Conservation (phyloP, 2,888 invertebrate genomes). For the Patella depressa region DNA sequence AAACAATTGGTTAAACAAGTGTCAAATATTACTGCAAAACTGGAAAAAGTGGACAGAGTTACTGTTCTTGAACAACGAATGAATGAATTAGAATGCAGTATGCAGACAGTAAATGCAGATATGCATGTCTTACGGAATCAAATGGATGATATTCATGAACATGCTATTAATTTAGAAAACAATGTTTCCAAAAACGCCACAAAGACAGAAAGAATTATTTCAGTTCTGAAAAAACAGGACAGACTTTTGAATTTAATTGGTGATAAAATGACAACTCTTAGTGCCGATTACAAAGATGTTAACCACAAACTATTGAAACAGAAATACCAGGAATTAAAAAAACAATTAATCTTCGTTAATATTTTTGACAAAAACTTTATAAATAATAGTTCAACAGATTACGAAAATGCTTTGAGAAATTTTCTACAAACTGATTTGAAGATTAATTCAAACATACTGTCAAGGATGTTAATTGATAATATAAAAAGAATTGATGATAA, state of each 20-base stretch:
- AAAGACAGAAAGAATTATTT: neutral
- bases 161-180: neutral
- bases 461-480: neutral
- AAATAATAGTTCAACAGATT: neutral
- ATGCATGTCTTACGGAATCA: neutral
- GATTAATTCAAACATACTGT: neutral
- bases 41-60: neutral
- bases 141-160: neutral
- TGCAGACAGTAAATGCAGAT: neutral
- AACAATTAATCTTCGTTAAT: neutral
- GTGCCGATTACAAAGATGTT: neutral
- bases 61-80: neutral
- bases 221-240: neutral
- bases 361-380: neutral
- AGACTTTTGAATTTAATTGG: neutral
- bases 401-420: neutral
- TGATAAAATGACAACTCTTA: neutral
- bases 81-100: neutral
- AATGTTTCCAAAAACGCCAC: neutral
- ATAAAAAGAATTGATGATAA: neutral
- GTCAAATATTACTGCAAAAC: neutral
- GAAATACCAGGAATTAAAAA: neutral
- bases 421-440: neutral
- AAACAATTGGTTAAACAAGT: neutral
- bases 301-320: neutral